A percentile compares a stretch with the other conserved stretches of the same genome.
Evolutionary conservation across 2,797 vertebrate genomes (phyloP).

Genomic region (Pangasius djambal): DNA sequence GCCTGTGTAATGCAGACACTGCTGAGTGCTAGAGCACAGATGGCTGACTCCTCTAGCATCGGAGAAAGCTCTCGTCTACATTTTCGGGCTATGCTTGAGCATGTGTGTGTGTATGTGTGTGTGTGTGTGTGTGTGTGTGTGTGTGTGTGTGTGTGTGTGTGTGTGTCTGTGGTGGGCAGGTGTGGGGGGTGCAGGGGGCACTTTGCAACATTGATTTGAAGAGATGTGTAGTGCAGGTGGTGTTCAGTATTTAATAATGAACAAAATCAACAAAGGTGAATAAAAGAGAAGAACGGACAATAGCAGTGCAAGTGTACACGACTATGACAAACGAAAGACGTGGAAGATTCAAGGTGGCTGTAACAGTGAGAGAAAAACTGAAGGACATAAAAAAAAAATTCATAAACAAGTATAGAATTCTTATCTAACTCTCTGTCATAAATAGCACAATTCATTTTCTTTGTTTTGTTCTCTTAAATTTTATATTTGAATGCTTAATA

Average conservation of each 20-base stretch:
- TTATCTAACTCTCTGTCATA: background rate
- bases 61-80: conserved; percentile 77
- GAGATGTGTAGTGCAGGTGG: conserved; percentile 57
- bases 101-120: background rate
- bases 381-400: conserved; percentile 62
- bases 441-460: conserved; percentile 15
- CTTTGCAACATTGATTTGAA: conserved; percentile 82
- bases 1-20: conserved; percentile 71
- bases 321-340: background rate
- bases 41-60: conserved; percentile 69
- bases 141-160: conserved; percentile 60
- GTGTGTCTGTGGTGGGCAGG: conserved; percentile 58
- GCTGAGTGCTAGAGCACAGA: conserved; percentile 71
- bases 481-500: conserved; percentile 17
- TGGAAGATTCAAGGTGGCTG: background rate
- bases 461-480: background rate
- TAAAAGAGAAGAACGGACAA: background rate
- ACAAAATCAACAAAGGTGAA: conserved; percentile 78
- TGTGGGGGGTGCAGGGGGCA: conserved; percentile 51
- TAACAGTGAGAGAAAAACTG: background rate
- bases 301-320: background rate
- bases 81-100: conserved; percentile 50
- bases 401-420: background rate
- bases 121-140: background rate
- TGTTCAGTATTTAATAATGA: conserved; percentile 75